Conservation (phyloP, 2,888 invertebrate genomes). For the Calephelis perditalis region DNA sequence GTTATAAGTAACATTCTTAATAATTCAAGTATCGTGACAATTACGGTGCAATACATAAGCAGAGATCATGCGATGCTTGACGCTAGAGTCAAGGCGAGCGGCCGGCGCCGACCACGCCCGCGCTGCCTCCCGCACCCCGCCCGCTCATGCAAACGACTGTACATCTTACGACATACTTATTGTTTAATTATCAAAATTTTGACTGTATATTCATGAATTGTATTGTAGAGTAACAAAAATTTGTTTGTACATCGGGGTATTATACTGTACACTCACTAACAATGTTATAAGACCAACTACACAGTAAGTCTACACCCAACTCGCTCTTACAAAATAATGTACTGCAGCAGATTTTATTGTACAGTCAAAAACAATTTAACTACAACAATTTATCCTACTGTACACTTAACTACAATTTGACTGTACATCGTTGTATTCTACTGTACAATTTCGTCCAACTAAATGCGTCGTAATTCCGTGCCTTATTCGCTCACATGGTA, state of each 20-base stretch:
- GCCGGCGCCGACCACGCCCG: slow-evolving; percentile 76
- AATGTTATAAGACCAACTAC: too few species aligned
- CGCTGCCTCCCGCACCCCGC: slow-evolving; percentile 41
- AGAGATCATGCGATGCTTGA: slow-evolving; percentile 77
- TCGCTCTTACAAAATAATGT: too few species aligned
- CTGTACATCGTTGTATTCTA: slow-evolving; percentile 41
- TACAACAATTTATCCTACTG: too few species aligned
- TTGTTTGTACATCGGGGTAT: slow-evolving; percentile 35
- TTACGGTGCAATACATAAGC: slow-evolving; percentile 30
- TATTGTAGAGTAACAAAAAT: too few species aligned
- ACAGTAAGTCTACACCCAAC: too few species aligned
- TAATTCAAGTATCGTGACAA: slow-evolving; percentile 42
- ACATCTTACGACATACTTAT: too few species aligned
- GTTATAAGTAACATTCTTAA: background rate
- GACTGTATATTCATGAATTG: too few species aligned
- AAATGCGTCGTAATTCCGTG: too few species aligned
- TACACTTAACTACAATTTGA: slow-evolving; percentile 12
- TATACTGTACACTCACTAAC: slow-evolving; percentile 36
- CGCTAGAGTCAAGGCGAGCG: slow-evolving; percentile 77
- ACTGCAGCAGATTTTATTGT: too few species aligned
- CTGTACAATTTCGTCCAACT: slow-evolving; percentile 37
- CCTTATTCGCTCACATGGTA: too few species aligned
- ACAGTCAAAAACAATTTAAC: too few species aligned
- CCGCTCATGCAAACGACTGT: slow-evolving; percentile 41
- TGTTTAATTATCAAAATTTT: too few species aligned